Base-by-base conservation (phyloP, 2,113 vertebrate species). In the Oreochromis spilurus region DNA sequence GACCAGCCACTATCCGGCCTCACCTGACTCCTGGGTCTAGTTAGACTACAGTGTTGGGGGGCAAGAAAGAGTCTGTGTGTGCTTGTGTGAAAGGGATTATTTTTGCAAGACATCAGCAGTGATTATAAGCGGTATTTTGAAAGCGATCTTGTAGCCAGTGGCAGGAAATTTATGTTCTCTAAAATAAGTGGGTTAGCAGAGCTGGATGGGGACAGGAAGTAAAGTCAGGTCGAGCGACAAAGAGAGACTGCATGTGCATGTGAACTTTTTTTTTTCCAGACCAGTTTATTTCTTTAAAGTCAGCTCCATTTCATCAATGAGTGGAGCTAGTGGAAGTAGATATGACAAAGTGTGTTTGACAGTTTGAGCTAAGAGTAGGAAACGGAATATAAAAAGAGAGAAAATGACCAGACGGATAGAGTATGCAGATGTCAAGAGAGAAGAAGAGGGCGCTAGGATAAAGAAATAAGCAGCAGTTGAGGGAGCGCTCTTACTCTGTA, bases 21-120 rank as follows among this genome's bases (percentile, higher is more conserved):
- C 99, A 26, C 99, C 99, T 60, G 99, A 99, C 97, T 99, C 99
- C 93, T 99, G 99, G 99, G 98, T 99, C 95, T 99, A 97, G 97
- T 84, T 95, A 85, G 79, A 88, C 85, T 52, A 45, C 94, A 40
- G 78, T n/a, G 65, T 79, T 80, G 81, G 86, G 81, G 91, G 84
- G 79, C 38, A 86, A 84, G 72, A 84, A 82, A 80, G 60, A 72
- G 84, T 91, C 81, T 50, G 45, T 92, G 65, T 89, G 90, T 82
- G 52, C 16, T 91, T 89, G 91, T 88, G 90, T 92, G 88, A 90
- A 90, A 85, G 94, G 92, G 89, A 89, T 93, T 89, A 84, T 93
- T 94, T 95, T 94, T 92, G 88, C 88, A 90, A 90, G 83, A 43
- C 83, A 89, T 86, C 65, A 91, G 86, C 84, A 86, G 84, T 86